Evolutionary conservation across 1,140 invertebrate genomes (phyloP), one percentile per base, ranked within the genome.

Genomic region (Drosophila kanapiae): DNA sequence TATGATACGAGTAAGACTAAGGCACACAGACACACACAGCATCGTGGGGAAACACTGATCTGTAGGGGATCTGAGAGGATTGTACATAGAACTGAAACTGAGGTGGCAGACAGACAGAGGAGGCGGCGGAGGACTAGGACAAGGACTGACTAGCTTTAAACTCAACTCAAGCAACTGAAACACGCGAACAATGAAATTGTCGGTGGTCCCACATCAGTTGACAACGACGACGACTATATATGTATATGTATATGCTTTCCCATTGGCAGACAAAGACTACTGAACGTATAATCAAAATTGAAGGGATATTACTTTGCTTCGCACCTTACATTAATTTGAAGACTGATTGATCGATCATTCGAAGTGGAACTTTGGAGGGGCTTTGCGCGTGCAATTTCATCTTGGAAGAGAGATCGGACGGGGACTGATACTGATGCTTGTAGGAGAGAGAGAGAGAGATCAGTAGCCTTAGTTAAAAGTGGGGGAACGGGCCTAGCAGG

Each of bases 201-300:
- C 68, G 43, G 29, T 14, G 16, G 45, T 43, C 49, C 31, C 31
- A 31, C 31, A 31, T 8, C 23, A 23, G 23, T 23, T 23, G 7
- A 23, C 18, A 47, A 47, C 45, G 45, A 48, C 48, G 27, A n/a
- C 27, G 48, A 51, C 48, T 51, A 31, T n/a, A 51, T 51, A 16
- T n/a, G 29, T 27, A 29, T 29, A 49, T 49, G 23, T 49, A 51
- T 57, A 51, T 77, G 57, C 65, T 77, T 77, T 78, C 42, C 77
- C 67, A 85, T 85, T 78, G 82, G 78, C 69, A 35, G n/a, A 57
- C 43, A 62, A 49, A 63, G 42, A 67, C 38, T 60, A 51, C 51
- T 18, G n/a, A 76, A 84, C 47, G 72, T 42, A 82, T 72, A 86
- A 86, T 86, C 82, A 86, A 86, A 86, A 87, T 87, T 86, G 13